Base-by-base conservation (phyloP, 2,888 invertebrate species). In the Drosophila falleni region DNA sequence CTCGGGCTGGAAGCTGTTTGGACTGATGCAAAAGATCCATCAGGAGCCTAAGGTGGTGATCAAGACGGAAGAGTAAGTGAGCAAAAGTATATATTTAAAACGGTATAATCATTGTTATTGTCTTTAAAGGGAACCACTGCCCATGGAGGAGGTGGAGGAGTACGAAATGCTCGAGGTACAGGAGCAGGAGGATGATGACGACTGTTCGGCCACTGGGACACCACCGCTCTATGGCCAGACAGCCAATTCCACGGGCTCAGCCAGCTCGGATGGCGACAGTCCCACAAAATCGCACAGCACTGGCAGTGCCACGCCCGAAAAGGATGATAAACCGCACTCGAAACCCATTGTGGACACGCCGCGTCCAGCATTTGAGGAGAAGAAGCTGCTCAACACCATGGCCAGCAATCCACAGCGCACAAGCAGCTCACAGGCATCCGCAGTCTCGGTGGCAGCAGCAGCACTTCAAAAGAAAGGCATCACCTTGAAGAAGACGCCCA, bases 91-190 rank as follows among this genome's bases (percentile, higher is more conserved):
- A 11, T 9, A 15, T 16, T 15, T 1, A n/a, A 33, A 13, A 5
- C 39, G 9, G 11, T 9, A 41, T 23, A 33, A 19, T 35, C 44
- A 23, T n/a, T 55, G 3, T 8, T 26, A 4, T 47, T 59, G 16
- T 5, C 9, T 11, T 1, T 19, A 29, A 44, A 91, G 91, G 4
- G 90, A 90, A 41, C 68, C 80, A 53, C 31, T 72, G 11, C 80
- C 89, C 9, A 82, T 89, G 62, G 88, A 88, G 23, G 92, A 92
- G 39, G 92, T 91, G 31, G 92, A 92, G 58, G 90, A 91, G 35
- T 92, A 90, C 5, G 92, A 92, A 67, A 91, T 92, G 86, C 67
- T 92, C 8, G 92, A 92, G 44, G 92, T 92, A 0, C 91, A 92
- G 26, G 92, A 92, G 51, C 91, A 84, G 1, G 92, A 92, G 6